Evolutionary conservation across 2,797 vertebrate genomes (phyloP), one percentile per base, ranked within the genome.

Genomic region (Holocentrus rufus): DNA sequence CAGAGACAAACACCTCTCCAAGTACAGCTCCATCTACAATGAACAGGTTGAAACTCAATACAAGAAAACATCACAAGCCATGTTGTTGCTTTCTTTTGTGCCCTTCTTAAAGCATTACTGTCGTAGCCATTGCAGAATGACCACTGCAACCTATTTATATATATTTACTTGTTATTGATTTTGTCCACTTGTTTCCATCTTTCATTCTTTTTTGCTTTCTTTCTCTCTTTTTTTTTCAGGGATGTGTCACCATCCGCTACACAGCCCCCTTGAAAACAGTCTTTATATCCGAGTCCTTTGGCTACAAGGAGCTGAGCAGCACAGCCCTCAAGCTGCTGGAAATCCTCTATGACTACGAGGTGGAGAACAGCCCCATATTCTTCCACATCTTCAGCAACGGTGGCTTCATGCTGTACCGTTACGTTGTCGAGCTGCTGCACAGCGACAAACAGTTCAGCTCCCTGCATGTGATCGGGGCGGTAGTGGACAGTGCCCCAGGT

Each of bases 341-440:
- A 83, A 91, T 98, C 60, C 95, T 99, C 57, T 98, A 94, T 76
- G 96, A 97, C 80, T 94, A 97, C 5, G 94, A 96, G 27, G 84
- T 99, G 73, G 96, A 97, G 76, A 94, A 94, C 89, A 96, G 95
- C 64, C 97, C 97, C 0, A 63, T 99, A 65, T 91, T 98, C 77
- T 98, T 98, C 78, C 98, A 99, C 0, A 86, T 97, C 2, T 99
- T 99, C 88, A 99, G 98, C 85, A 99, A 99, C 0, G 97, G 95
- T 0, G 98, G 98, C 18, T 95, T 93, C 92, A 98, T 99, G 97
- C 90, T 99, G 4, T 99, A 99, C 90, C 95, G 97, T 6, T 98
- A 98, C 30, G 76, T 98, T 13, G 65, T 95, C 0, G 96, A 98
- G 88, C 91, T 94, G 1, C 77, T 98, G 66, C 93, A 92, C 66